Evolutionary conservation across 2,888 invertebrate species (phyloP).

Genomic region (Oscheius sp.): DNA sequence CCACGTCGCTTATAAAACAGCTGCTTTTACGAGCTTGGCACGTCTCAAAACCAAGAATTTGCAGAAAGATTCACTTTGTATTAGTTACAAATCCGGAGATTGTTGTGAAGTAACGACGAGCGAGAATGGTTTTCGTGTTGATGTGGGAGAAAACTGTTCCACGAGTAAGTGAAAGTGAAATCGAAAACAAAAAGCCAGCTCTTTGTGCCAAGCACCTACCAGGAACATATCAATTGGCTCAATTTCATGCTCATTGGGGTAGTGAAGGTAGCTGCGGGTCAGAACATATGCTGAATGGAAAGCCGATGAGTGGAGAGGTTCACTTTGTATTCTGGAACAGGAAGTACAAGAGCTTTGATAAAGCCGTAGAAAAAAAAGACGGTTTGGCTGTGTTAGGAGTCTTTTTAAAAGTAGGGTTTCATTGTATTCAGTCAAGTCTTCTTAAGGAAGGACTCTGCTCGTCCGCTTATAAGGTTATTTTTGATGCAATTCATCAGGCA

Average conservation of each 20-base stretch:
- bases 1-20: too few relatives aligned
- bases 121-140: constrained; percentile 52
- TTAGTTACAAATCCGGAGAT: constrained; percentile 57
- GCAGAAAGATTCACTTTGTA: constrained; percentile 51
- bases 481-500: not conserved
- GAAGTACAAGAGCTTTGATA: constrained; percentile 55
- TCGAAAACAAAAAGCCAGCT: too few relatives aligned
- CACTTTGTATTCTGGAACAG: constrained; percentile 68
- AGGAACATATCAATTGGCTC: constrained; percentile 54
- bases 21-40: too few relatives aligned
- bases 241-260: constrained; percentile 69
- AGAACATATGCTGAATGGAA: constrained; percentile 64
- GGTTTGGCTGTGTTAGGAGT: constrained; percentile 66
- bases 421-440: not conserved
- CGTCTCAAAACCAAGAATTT: not conserved
- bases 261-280: constrained; percentile 56
- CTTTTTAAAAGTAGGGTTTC: constrained; percentile 55
- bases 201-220: constrained; percentile 44
- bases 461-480: not conserved
- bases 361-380: constrained; percentile 58
- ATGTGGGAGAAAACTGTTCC: constrained; percentile 45
- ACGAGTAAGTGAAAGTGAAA: too few relatives aligned
- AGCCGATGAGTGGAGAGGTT: constrained; percentile 57
- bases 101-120: constrained; percentile 46
- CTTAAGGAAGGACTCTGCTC: not conserved